Conservation (phyloP, 1,140 invertebrate genomes). For the Drosophila sp. region DNA sequence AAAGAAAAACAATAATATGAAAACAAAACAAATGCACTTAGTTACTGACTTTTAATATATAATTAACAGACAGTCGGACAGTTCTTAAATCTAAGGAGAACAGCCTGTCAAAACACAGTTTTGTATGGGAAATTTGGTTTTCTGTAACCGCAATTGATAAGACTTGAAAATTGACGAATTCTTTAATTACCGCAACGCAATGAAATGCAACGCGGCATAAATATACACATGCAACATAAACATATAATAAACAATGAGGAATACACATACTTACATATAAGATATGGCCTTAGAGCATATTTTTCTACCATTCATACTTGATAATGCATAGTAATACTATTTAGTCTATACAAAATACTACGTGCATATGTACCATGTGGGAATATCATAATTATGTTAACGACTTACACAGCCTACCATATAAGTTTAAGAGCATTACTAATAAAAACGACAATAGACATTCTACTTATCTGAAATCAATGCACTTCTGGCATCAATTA, state of each 20-base stretch:
- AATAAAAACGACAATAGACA: conserved; percentile 62
- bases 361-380: conserved; percentile 17
- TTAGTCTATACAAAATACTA: conserved; percentile 52
- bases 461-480: conserved; percentile 1
- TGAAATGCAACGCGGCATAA: conserved; percentile 11
- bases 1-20: too few species aligned
- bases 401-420: conserved; percentile 63
- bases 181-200: conserved; percentile 44
- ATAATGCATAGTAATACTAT: conserved; percentile 58
- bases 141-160: conserved; percentile 75
- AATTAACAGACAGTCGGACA: conserved; percentile 12
- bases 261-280: conserved; percentile 54
- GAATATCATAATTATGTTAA: conserved; percentile 71
- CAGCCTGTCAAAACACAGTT: too few species aligned
- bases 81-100: not conserved
- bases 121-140: conserved; percentile 27
- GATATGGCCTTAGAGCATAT: conserved; percentile 76
- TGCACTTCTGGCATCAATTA: not conserved
- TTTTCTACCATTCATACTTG: conserved; percentile 80
- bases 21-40: conserved; percentile 52
- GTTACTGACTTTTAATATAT: conserved; percentile 57
- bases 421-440: conserved; percentile 59
- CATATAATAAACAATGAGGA: not conserved
- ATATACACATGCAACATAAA: conserved; percentile 24
- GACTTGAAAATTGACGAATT: conserved; percentile 76